Evolutionary conservation across 2,888 invertebrate species (phyloP).

Genomic region (Lampropteryx suffumata): DNA sequence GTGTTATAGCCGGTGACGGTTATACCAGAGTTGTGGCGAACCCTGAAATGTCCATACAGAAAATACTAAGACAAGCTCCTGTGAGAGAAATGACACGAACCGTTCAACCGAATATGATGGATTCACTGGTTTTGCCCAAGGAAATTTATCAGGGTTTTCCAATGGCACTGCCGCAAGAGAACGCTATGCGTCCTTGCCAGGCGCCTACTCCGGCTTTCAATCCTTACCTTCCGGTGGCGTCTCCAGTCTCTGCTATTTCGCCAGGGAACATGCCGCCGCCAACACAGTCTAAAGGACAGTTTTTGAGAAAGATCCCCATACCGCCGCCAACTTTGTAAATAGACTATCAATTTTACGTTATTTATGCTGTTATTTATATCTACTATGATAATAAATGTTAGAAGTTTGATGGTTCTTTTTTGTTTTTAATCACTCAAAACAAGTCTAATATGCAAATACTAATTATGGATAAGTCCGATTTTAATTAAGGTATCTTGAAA

Average conservation of each 20-base stretch:
- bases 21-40: slow-evolving; percentile 2
- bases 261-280: slow-evolving; percentile 49
- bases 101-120: slow-evolving; percentile 4
- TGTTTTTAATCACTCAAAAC: too few relatives aligned
- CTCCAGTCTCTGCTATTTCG: slow-evolving; percentile 47
- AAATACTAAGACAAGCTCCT: slow-evolving; percentile 1
- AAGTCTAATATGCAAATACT: too few relatives aligned
- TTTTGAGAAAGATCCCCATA: slow-evolving; percentile 59
- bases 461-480: too few relatives aligned
- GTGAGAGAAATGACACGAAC: slow-evolving; percentile 1
- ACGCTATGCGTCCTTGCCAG: slow-evolving; percentile 7
- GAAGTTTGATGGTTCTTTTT: too few relatives aligned
- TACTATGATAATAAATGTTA: not conserved
- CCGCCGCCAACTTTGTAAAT: slow-evolving; percentile 54
- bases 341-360: not conserved
- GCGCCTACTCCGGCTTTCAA: slow-evolving; percentile 29
- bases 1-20: slow-evolving; percentile 13
- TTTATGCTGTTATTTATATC: not conserved
- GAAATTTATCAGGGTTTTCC: slow-evolving; percentile 17
- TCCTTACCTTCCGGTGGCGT: slow-evolving; percentile 51
- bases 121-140: slow-evolving; percentile 19
- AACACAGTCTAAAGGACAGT: slow-evolving; percentile 49
- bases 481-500: too few relatives aligned
- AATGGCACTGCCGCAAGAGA: slow-evolving; percentile 6
- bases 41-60: slow-evolving; percentile 2